phyloP scores from a whole-genome alignment of 2,797 vertebrate genomes.

The Anguilla marmorata region DNA sequence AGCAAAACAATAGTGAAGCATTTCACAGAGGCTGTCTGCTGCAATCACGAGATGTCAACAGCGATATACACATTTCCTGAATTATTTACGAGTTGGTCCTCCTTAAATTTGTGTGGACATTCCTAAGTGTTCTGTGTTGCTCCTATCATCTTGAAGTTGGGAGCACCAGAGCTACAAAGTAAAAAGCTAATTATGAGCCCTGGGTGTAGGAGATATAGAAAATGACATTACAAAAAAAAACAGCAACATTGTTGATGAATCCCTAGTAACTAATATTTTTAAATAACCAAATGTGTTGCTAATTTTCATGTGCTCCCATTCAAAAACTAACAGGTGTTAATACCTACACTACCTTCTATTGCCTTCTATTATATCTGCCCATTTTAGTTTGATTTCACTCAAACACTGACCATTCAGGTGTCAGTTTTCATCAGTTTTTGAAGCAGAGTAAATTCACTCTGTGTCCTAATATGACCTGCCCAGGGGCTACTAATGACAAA shows the following conservation, averaged over 20 bases:
- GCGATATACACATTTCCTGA: too few species aligned
- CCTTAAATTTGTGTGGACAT: too few species aligned
- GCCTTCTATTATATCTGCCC: not conserved
- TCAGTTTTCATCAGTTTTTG: not conserved
- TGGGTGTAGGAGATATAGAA: too few species aligned
- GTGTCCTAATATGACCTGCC: constrained; percentile 8
- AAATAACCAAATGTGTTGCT: not conserved
- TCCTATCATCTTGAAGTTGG: too few species aligned
- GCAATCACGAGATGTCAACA: too few species aligned
- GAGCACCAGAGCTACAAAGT: too few species aligned
- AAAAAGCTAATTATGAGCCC: too few species aligned
- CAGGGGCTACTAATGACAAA: constrained; percentile 16
- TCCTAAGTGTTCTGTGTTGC: too few species aligned
- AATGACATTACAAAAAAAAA: too few species aligned
- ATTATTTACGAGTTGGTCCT: too few species aligned
- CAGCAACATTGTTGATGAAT: not conserved
- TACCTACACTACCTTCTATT: not conserved
- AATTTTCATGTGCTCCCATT: not conserved
- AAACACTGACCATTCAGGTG: not conserved
- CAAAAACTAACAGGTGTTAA: not conserved
- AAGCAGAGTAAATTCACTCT: not conserved
- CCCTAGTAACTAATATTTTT: not conserved
- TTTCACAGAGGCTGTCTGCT: too few species aligned
- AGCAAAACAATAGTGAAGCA: too few species aligned
- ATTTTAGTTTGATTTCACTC: not conserved